Conservation (phyloP, 2,797 vertebrate genomes). For the Loris lydekkerianus region DNA sequence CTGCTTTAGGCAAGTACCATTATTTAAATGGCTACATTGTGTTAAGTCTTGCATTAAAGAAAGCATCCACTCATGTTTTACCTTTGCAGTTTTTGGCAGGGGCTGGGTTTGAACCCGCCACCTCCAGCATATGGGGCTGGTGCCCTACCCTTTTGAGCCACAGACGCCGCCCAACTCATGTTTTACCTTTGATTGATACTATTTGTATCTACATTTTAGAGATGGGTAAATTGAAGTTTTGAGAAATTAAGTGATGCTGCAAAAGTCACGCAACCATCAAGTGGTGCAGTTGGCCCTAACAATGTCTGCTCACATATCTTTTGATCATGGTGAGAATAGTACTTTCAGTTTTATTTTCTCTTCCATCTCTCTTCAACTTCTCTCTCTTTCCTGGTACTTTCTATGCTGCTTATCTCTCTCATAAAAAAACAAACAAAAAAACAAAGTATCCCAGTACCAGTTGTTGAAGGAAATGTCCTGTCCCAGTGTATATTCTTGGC, state of each 20-base stretch:
- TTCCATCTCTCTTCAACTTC: not conserved
- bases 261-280: not conserved
- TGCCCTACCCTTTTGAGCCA: no score
- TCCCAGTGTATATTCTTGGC: not conserved
- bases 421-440: not conserved
- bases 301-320: accelerated
- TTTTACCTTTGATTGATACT: not conserved
- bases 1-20: not conserved
- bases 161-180: not conserved
- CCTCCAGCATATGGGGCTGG: no score
- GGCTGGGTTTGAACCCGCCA: no score
- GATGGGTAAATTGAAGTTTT: not conserved
- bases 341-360: not conserved
- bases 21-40: not conserved
- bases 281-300: accelerated
- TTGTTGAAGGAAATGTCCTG: not conserved
- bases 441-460: not conserved
- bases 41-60: not conserved
- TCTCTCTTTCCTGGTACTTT: not conserved
- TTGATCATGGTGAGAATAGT: accelerated
- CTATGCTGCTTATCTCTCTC: not conserved
- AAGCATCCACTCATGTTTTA: not conserved
- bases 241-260: not conserved
- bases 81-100: not conserved
- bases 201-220: not conserved